Evolutionary conservation across 1,140 invertebrate species (phyloP).

Genomic region (Pomacea maculata): DNA sequence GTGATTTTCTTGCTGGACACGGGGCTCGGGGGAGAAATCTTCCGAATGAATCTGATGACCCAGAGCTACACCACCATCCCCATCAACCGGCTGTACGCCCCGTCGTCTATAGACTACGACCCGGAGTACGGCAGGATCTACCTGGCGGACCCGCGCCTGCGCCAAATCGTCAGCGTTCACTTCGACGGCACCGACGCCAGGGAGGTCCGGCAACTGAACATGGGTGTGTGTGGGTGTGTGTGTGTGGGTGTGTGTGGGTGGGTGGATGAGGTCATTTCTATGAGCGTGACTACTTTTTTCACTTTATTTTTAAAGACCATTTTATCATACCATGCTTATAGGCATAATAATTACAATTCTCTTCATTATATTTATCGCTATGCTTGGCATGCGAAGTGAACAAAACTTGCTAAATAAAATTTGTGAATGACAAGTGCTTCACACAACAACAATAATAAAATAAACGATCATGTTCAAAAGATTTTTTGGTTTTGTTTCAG

Average conservation of each 20-base stretch:
- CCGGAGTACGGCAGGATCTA: slow-evolving; percentile 38
- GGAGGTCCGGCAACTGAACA: slow-evolving; percentile 36
- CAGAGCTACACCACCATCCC: slow-evolving; percentile 40
- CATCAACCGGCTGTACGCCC: slow-evolving; percentile 36
- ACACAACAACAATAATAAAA: too few relatives aligned
- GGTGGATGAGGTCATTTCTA: not conserved
- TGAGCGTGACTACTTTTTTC: not conserved
- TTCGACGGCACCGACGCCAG: slow-evolving; percentile 41
- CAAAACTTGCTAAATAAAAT: too few relatives aligned
- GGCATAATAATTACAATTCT: too few relatives aligned
- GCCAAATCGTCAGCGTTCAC: slow-evolving; percentile 41
- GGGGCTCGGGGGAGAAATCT: slow-evolving; percentile 36
- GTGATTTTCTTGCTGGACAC: slow-evolving; percentile 45
- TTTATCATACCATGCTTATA: too few relatives aligned
- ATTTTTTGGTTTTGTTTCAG: slow-evolving; percentile 23
- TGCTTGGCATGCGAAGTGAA: too few relatives aligned
- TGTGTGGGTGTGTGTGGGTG: not conserved
- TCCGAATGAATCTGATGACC: slow-evolving; percentile 41
- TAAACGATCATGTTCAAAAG: too few relatives aligned
- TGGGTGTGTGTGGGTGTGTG: slow-evolving; percentile 23
- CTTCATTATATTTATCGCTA: too few relatives aligned
- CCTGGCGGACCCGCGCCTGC: slow-evolving; percentile 35
- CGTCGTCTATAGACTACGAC: slow-evolving; percentile 42
- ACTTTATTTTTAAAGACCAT: too few relatives aligned
- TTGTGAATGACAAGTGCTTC: too few relatives aligned